These are phyloP conservation scores for Netelia inedita DNA, from an alignment of 2,888 invertebrate genomes.

Conservation along the genomic window DNA sequence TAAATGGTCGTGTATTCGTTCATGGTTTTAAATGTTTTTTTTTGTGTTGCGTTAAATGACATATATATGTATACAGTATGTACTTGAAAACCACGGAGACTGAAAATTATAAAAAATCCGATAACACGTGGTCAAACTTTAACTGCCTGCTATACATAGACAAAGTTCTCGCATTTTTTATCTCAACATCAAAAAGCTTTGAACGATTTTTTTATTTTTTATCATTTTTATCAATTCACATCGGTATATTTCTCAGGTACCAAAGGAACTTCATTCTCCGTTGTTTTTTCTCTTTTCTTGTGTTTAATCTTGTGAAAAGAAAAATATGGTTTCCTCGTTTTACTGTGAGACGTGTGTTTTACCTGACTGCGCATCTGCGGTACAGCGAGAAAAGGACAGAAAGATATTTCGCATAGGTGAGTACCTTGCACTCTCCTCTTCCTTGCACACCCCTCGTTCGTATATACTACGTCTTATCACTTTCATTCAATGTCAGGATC, in stretches of 20 bases:
- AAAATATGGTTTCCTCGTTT: slow-evolving; percentile 54
- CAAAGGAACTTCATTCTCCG: slow-evolving; percentile 56
- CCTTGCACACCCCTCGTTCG: slow-evolving; percentile 29
- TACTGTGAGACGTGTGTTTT: slow-evolving; percentile 74
- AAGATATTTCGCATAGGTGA: slow-evolving; percentile 76
- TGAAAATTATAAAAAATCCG: slow-evolving; percentile 45
- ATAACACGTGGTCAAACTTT: slow-evolving; percentile 31
- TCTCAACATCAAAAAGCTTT: slow-evolving; percentile 16
- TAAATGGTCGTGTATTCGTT: slow-evolving; percentile 54
- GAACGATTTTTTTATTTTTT: slow-evolving; percentile 7
- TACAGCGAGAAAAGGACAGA: slow-evolving; percentile 83
- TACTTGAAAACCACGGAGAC: slow-evolving; percentile 65
- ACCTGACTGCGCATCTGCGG: slow-evolving; percentile 85
- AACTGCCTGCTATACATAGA: neutral
- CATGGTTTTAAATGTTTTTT: slow-evolving; percentile 14
- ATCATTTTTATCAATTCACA: neutral
- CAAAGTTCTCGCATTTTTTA: neutral
- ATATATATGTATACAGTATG: neutral
- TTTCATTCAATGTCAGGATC: slow-evolving; percentile 12
- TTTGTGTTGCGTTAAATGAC: slow-evolving; percentile 8
- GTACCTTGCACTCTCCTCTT: slow-evolving; percentile 64
- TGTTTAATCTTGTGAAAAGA: neutral
- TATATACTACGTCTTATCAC: slow-evolving; percentile 13
- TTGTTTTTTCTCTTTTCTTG: slow-evolving; percentile 54
- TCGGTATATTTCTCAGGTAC: neutral